These are phyloP conservation scores for Romanogobio albipinnatus DNA, from an alignment of 2,113 vertebrate species.

Conservation along the genomic window DNA sequence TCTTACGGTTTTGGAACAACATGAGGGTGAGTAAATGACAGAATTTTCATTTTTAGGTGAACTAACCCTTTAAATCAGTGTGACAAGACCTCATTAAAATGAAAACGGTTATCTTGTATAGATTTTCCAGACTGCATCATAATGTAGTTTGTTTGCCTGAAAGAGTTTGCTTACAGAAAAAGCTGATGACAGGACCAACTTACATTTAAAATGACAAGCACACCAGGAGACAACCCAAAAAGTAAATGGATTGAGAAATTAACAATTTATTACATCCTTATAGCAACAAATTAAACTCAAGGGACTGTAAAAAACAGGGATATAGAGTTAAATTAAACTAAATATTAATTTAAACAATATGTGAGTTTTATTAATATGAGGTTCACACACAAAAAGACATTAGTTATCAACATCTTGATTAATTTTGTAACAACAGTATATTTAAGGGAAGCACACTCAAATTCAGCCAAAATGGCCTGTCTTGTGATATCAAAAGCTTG, in stretches of 20 bases:
- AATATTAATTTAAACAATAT: background rate
- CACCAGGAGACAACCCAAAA: background rate
- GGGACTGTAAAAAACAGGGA: background rate
- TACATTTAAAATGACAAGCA: conserved; percentile 1
- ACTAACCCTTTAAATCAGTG: background rate
- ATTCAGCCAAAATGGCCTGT: background rate
- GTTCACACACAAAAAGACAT: background rate
- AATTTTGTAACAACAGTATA: background rate
- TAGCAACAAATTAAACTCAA: background rate
- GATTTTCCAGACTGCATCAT: background rate
- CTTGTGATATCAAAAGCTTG: background rate
- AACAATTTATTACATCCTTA: background rate
- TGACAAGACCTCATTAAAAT: background rate
- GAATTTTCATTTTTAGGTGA: background rate
- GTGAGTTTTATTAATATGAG: background rate
- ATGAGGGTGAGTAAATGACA: background rate
- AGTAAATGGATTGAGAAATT: background rate
- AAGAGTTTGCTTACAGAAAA: background rate
- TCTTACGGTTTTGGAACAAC: background rate
- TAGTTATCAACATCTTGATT: background rate
- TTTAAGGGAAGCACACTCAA: background rate
- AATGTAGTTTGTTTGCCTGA: background rate
- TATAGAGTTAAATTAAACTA: background rate
- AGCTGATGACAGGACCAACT: background rate
- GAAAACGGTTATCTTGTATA: background rate